These are phyloP conservation scores for Heliconius sara DNA, from an alignment of 2,888 invertebrate species.

Conservation along the genomic window DNA sequence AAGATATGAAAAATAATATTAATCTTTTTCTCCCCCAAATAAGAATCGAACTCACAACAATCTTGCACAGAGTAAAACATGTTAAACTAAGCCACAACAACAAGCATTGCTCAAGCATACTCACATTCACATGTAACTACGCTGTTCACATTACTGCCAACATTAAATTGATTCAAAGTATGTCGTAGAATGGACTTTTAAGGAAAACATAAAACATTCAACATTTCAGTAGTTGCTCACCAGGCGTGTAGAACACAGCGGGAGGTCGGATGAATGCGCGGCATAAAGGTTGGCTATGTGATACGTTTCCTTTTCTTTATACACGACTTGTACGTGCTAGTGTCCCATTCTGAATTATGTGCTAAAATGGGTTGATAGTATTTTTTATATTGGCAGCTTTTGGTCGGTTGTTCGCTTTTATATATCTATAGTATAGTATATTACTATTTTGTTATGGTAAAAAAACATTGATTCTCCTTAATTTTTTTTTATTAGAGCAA, in stretches of 20 bases:
- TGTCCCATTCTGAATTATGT: constrained; percentile 44
- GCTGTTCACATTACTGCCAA: background rate
- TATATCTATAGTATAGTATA: too few relatives aligned
- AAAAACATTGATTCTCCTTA: too few relatives aligned
- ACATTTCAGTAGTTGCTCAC: constrained; percentile 68
- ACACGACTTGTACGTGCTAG: constrained; percentile 61
- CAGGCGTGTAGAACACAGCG: constrained; percentile 66
- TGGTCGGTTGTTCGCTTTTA: background rate
- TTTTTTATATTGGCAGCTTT: constrained; percentile 8
- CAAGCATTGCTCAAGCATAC: background rate
- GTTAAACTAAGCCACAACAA: background rate
- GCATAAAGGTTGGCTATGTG: constrained; percentile 67
- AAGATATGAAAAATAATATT: background rate
- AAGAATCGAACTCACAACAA: background rate
- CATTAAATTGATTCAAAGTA: constrained; percentile 19
- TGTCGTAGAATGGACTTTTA: constrained; percentile 19
- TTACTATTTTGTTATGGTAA: background rate
- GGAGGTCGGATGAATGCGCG: constrained; percentile 71
- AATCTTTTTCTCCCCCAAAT: background rate
- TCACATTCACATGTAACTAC: background rate
- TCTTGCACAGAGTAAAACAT: background rate
- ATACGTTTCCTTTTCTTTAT: constrained; percentile 73
- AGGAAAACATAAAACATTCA: constrained; percentile 50
- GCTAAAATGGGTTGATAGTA: constrained; percentile 16
- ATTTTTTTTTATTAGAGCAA: too few relatives aligned